These are phyloP conservation scores for Aphidius gifuensis DNA, from an alignment of 1,140 invertebrate species.

Conservation along the genomic window DNA sequence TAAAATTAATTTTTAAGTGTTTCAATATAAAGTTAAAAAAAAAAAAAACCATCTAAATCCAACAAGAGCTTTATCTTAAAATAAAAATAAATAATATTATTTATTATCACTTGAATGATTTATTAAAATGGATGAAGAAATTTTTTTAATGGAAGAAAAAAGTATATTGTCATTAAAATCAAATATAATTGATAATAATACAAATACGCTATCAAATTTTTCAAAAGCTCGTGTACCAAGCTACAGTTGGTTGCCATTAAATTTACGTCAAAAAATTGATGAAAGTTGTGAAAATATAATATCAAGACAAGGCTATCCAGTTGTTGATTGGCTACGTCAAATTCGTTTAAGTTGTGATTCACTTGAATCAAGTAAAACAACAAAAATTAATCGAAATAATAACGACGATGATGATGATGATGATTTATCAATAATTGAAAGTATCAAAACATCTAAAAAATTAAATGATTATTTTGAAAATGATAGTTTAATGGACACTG, in stretches of 20 bases:
- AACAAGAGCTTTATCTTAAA: too few species aligned
- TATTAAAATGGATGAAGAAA: constrained; percentile 24
- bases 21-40: background rate
- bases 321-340: constrained; percentile 27
- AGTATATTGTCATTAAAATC: constrained; percentile 20
- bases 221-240: constrained; percentile 10
- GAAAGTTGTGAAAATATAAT: constrained; percentile 22
- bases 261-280: constrained; percentile 22
- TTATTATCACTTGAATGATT: too few species aligned
- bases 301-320: constrained; percentile 23
- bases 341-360: constrained; percentile 26
- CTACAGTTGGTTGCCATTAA: constrained; percentile 25
- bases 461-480: background rate
- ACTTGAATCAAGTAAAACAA: constrained; percentile 19
- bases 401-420: background rate
- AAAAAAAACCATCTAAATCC: too few species aligned
- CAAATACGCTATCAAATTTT: constrained; percentile 21
- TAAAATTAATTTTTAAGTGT: background rate
- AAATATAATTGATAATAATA: background rate
- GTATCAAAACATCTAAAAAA: background rate
- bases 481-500: constrained; percentile 2
- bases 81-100: too few species aligned
- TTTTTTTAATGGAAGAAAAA: constrained; percentile 28
- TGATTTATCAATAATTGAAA: constrained; percentile 1
- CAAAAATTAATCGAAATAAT: background rate